Evolutionary conservation across 2,797 vertebrate species (phyloP).

Genomic region (Protonibea diacanthus): DNA sequence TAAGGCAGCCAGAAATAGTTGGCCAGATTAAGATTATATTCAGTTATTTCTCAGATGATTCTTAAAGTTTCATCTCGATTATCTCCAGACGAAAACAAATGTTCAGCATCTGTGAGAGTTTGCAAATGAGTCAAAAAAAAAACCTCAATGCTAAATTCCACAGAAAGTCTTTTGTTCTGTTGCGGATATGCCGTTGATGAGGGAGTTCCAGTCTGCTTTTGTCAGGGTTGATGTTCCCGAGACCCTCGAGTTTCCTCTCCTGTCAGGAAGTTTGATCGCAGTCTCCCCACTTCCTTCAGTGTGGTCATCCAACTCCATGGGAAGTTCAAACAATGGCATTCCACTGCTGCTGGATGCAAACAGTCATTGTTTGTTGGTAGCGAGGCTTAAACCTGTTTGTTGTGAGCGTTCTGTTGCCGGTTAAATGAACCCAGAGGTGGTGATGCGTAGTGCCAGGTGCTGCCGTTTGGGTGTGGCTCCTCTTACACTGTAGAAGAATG

Average conservation of each 20-base stretch:
- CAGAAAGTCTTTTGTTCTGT: constrained; percentile 57
- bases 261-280: constrained; percentile 77
- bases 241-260: constrained; percentile 66
- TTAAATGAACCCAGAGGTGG: constrained; percentile 21
- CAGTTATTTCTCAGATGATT: background rate
- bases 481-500: background rate
- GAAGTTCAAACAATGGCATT: constrained; percentile 80
- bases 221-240: constrained; percentile 64
- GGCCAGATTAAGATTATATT: constrained; percentile 7
- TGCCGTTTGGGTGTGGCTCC: constrained; percentile 23
- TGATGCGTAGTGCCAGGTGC: background rate
- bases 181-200: constrained; percentile 44
- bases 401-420: constrained; percentile 26
- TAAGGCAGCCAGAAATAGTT: constrained; percentile 3
- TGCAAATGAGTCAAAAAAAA: background rate
- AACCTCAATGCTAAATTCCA: background rate
- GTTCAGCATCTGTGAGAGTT: background rate
- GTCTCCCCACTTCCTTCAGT: constrained; percentile 62
- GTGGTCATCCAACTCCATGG: constrained; percentile 65
- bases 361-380: constrained; percentile 70
- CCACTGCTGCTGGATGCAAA: constrained; percentile 64
- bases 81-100: too few relatives aligned
- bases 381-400: constrained; percentile 38
- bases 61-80: too few relatives aligned
- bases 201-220: constrained; percentile 50